Base-by-base conservation (phyloP, 2,888 invertebrate genomes). In the Melanostoma scalare region DNA sequence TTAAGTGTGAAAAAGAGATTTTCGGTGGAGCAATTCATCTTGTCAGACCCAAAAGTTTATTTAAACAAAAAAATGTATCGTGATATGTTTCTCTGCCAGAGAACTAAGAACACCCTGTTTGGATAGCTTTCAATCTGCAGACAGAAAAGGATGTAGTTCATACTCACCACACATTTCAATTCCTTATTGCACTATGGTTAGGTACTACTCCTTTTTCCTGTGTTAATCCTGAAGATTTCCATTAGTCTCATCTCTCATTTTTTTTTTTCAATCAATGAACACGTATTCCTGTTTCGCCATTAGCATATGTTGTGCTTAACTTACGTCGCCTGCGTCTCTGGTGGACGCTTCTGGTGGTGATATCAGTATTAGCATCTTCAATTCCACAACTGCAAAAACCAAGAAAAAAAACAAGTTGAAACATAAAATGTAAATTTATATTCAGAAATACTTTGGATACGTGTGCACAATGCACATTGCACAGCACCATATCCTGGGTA, bases 341-440 rank as follows among this genome's bases (percentile, higher is more conserved):
- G 36, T 50, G 69, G 74, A 71, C 56, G 77, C 67, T 76, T 72
- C 67, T 65, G 53, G 71, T 72, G 76, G 60, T 69, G 65, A 78
- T 78, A 78, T 79, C 79, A 36, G 71, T 79, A 84, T 84, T 84
- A 84, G 84, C 79, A 79, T 84, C 79, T 79, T 84, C 84, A 84
- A 61, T 79, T 75, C 79, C 74, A 78, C 68, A 10, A 55, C 69
- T 69, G 77, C 52, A 82, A 82, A 35, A n/a, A 58, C 31, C 31
- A n/a, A 44, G 30, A 36, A 38, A 20, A 20, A 20, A 55, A 55
- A 30, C 20, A 52, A 56, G 3, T 48, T 40, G 69, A 44, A 60
- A 55, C 44, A 73, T 53, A 79, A 79, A 79, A 84, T 84, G 84
- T 71, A 84, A 79, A 84, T 84, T 71, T 69, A 84, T 84, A 71